Evolutionary conservation across 1,140 invertebrate species (phyloP).

Genomic region (Lysiphlebus fabarum): DNA sequence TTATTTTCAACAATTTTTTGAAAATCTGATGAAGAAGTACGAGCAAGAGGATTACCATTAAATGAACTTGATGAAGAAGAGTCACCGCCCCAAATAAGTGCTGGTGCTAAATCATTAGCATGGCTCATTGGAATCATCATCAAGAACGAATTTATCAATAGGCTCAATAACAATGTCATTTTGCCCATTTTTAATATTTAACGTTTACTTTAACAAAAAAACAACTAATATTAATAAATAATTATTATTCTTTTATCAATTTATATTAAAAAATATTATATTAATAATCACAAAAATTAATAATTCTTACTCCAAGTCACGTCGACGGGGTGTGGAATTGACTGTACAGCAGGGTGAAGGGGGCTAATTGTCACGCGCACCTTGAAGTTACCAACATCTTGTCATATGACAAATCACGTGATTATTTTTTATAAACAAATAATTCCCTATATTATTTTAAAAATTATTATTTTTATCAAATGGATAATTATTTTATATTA

Average conservation of each 20-base stretch:
- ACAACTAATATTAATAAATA: too few relatives aligned
- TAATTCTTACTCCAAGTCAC: too few relatives aligned
- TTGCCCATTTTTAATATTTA: constrained; percentile 28
- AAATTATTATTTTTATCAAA: too few relatives aligned
- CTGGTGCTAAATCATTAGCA: constrained; percentile 35
- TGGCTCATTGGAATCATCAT: constrained; percentile 14
- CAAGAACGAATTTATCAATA: constrained; percentile 23
- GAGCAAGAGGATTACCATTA: constrained; percentile 35
- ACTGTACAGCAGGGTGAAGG: constrained; percentile 22
- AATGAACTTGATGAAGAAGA: constrained; percentile 19
- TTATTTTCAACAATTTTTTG: constrained; percentile 29
- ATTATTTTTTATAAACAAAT: neutral
- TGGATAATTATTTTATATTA: too few relatives aligned
- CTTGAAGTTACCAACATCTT: constrained; percentile 30
- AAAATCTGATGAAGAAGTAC: constrained; percentile 35
- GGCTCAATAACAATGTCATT: constrained; percentile 16
- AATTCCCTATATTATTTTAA: too few relatives aligned
- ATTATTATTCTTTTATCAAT: too few relatives aligned
- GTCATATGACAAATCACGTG: constrained; percentile 43
- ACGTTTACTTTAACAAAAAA: too few relatives aligned
- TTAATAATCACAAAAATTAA: too few relatives aligned
- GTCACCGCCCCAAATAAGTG: constrained; percentile 38
- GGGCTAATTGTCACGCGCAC: constrained; percentile 27
- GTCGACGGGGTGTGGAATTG: too few relatives aligned
- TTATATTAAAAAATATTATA: too few relatives aligned